A percentile compares a stretch with the other conserved stretches of the same genome.
Conservation (phyloP, 2,113 vertebrate genomes). For the Oenanthe oenanthe region DNA sequence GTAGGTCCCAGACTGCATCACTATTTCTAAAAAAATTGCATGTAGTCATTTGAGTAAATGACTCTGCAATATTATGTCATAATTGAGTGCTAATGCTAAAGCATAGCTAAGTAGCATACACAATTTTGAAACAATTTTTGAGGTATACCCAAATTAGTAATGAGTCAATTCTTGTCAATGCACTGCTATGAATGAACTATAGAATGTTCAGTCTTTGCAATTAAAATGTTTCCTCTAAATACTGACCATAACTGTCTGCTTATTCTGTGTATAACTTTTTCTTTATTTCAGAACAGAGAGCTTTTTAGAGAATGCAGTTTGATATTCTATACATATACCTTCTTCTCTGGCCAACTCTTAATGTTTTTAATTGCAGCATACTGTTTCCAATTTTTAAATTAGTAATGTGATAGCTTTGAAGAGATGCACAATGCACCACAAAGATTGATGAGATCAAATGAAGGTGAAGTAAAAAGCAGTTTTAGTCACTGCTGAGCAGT, state of each 20-base stretch:
- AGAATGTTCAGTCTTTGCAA: background rate
- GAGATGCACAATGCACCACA: background rate
- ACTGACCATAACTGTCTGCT: background rate
- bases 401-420: background rate
- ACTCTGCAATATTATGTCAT: background rate
- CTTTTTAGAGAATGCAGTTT: background rate
- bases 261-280: background rate
- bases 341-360: background rate
- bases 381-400: background rate
- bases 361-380: background rate
- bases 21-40: background rate
- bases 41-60: background rate
- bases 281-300: background rate
- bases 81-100: background rate
- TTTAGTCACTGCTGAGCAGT: background rate
- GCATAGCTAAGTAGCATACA: background rate
- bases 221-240: background rate
- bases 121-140: background rate
- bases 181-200: background rate
- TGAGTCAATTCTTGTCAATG: background rate
- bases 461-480: background rate
- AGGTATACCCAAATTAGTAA: background rate
- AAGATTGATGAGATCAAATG: background rate
- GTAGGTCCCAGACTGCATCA: background rate
- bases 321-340: background rate